Percentiles rank a stretch among this genome's conserved stretches.
Evolutionary conservation across 2,797 vertebrate genomes (phyloP).

Genomic region (Myripristis jacobus): DNA sequence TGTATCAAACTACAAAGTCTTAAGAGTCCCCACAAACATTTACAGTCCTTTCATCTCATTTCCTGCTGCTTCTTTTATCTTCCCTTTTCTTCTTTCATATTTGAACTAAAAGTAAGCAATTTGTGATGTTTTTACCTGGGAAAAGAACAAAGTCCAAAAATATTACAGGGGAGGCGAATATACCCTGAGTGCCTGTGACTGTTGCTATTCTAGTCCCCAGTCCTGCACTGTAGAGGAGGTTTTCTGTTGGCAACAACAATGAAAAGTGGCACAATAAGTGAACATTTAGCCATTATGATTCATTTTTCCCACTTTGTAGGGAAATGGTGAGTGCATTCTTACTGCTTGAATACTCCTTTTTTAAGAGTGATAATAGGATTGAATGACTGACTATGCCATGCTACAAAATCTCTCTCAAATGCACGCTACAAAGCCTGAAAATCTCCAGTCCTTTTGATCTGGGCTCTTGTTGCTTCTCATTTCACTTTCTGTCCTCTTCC

Average conservation of each 20-base stretch:
- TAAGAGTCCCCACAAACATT: slow-evolving; percentile 11
- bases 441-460: not conserved
- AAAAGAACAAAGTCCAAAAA: slow-evolving; percentile 33
- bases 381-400: not conserved
- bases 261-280: not conserved
- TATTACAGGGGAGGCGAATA: not conserved
- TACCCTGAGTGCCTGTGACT: slow-evolving; percentile 20
- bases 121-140: not conserved
- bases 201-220: slow-evolving; percentile 1
- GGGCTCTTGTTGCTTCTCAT: too few species aligned
- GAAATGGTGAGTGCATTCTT: not conserved
- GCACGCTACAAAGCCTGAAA: not conserved
- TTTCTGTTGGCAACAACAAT: not conserved
- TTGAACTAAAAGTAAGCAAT: slow-evolving; percentile 15
- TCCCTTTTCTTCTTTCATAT: slow-evolving; percentile 19
- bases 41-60: slow-evolving; percentile 50
- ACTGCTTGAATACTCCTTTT: not conserved
- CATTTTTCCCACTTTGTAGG: not conserved
- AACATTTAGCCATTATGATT: not conserved
- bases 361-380: not conserved
- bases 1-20: slow-evolving; percentile 47
- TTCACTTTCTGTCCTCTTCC: not conserved
- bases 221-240: not conserved
- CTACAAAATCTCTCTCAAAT: not conserved
- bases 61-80: slow-evolving; percentile 25